Evolutionary conservation across 2,113 vertebrate genomes (phyloP).

Genomic region (Misgurnus mizolepis): DNA sequence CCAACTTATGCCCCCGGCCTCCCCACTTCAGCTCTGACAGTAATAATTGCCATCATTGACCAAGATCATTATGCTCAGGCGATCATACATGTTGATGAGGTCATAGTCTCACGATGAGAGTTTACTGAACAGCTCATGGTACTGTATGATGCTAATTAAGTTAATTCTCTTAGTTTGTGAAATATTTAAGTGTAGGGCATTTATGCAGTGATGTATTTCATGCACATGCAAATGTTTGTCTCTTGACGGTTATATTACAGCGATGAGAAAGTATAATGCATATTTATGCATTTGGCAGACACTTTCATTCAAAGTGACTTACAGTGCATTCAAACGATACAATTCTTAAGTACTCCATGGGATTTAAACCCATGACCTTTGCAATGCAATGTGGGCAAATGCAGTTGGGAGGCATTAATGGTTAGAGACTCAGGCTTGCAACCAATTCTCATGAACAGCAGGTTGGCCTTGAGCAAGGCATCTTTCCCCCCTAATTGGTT

Average conservation of each 20-base stretch:
- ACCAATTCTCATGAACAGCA: too few relatives aligned
- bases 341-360: too few relatives aligned
- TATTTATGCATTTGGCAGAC: background rate
- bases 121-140: background rate
- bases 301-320: too few relatives aligned
- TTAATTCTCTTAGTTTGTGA: background rate
- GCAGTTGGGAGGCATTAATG: too few relatives aligned
- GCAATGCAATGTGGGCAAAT: too few relatives aligned
- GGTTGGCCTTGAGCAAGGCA: too few relatives aligned
- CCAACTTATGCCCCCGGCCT: slow-evolving; percentile 58
- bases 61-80: background rate
- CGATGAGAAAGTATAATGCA: background rate
- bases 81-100: slow-evolving; percentile 30
- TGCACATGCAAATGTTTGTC: background rate
- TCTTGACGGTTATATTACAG: background rate
- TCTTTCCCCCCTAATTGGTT: too few relatives aligned
- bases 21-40: slow-evolving; percentile 49
- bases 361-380: too few relatives aligned
- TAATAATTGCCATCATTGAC: slow-evolving; percentile 15
- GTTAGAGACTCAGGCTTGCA: too few relatives aligned
- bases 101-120: background rate
- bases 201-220: background rate
- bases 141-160: background rate
- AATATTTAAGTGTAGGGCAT: background rate
- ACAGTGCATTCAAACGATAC: too few relatives aligned